A percentile compares a stretch with the other conserved stretches of the same genome.
Evolutionary conservation across 2,888 invertebrate genomes (phyloP).

Genomic region (Dysmachus trigonus): DNA sequence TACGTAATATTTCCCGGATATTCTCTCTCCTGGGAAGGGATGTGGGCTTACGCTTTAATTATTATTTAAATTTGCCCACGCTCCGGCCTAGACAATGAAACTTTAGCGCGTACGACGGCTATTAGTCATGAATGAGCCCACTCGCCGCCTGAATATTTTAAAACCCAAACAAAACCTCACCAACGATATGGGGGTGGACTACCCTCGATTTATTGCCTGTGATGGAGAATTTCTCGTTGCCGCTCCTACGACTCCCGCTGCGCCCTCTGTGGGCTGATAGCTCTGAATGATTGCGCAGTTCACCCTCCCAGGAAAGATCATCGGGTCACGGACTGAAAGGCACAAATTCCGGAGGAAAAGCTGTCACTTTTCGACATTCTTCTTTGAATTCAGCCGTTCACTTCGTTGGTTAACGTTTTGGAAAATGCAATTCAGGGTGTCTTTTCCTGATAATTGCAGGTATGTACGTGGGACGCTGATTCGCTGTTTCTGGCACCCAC

Average conservation of each 20-base stretch:
- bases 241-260: neutral
- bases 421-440: neutral
- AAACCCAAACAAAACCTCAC: neutral
- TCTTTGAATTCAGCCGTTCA: neutral
- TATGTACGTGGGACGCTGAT: neutral
- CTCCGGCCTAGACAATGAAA: neutral
- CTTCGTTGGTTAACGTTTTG: neutral
- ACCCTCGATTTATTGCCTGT: neutral
- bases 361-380: neutral
- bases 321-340: neutral
- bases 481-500: neutral
- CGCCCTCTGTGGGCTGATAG: neutral
- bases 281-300: neutral
- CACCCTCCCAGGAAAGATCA: neutral
- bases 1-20: neutral
- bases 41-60: neutral
- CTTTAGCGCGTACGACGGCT: neutral
- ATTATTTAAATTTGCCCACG: neutral
- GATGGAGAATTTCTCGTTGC: neutral
- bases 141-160: neutral
- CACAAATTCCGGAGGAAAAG: neutral
- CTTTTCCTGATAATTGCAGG: neutral
- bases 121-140: neutral
- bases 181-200: neutral
- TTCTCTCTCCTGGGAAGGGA: neutral